Percentiles rank a stretch among this genome's conserved stretches.
Evolutionary conservation across 2,797 vertebrate genomes (phyloP).

Genomic region (Enteromius anoplus): DNA sequence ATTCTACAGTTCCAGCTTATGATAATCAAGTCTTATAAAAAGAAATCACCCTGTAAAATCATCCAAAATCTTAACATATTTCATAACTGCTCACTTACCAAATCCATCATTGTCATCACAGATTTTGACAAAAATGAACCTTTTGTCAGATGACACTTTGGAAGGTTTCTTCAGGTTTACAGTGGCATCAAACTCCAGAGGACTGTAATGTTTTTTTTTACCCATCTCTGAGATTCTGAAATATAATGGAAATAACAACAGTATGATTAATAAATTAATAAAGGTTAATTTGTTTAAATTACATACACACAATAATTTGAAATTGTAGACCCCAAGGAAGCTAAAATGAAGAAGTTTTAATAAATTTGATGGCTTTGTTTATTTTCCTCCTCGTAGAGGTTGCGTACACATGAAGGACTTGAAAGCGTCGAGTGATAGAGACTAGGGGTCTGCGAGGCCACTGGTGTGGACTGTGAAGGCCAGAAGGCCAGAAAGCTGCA

Average conservation of each 20-base stretch:
- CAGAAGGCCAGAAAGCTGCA: too few relatives aligned
- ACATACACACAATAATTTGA: neutral
- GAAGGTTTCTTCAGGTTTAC: constrained; percentile 57
- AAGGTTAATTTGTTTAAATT: neutral
- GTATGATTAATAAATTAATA: neutral
- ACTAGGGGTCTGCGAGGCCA: too few relatives aligned
- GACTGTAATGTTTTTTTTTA: constrained; percentile 5
- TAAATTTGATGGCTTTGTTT: neutral
- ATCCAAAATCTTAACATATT: neutral
- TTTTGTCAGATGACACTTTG: constrained; percentile 73
- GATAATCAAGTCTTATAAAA: neutral
- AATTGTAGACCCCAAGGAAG: neutral
- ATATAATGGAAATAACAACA: neutral
- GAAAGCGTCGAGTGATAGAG: too few relatives aligned
- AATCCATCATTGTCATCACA: constrained; percentile 43
- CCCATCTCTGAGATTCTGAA: constrained; percentile 66
- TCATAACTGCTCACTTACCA: constrained; percentile 34
- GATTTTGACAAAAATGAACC: constrained; percentile 80
- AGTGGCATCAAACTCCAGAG: constrained; percentile 78
- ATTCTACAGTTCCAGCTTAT: neutral
- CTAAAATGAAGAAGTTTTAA: neutral
- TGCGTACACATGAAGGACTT: too few relatives aligned
- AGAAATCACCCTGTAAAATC: neutral
- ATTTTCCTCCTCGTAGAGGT: too few relatives aligned
- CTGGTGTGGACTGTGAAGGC: too few relatives aligned